These are phyloP conservation scores for Plecturocebus donacophilus DNA, from an alignment of 2,113 vertebrate genomes.

Conservation along the genomic window DNA sequence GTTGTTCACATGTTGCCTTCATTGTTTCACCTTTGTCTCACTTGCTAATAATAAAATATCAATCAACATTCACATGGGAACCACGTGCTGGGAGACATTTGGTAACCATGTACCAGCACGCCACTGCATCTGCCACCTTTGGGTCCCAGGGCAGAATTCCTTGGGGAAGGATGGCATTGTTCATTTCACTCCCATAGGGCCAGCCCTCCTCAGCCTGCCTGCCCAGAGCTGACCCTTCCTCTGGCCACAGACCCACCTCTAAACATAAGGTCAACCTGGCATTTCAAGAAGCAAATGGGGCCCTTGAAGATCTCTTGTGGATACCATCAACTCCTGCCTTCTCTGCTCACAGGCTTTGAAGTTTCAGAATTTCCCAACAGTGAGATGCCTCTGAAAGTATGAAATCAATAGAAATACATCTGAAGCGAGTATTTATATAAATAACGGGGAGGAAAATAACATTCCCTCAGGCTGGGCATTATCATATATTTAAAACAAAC, in stretches of 20 bases:
- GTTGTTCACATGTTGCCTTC: neutral
- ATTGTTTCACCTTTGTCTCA: neutral
- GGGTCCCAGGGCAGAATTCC: neutral
- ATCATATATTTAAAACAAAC: neutral
- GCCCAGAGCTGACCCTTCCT: neutral
- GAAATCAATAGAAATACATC: neutral
- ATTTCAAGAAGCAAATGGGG: neutral
- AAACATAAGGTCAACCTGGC: neutral
- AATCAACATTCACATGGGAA: neutral
- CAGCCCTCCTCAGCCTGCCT: neutral
- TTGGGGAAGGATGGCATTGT: neutral
- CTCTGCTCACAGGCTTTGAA: neutral
- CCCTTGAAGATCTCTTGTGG: neutral
- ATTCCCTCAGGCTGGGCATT: neutral
- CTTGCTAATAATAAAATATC: neutral
- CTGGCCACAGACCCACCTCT: neutral
- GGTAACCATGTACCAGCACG: neutral
- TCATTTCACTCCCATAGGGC: neutral
- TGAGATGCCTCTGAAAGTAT: neutral
- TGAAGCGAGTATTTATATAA: neutral
- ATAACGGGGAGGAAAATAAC: neutral
- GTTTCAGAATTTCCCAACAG: neutral
- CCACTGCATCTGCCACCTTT: no score
- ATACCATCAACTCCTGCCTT: neutral
- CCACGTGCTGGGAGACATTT: neutral